Percentiles rank a stretch among this genome's conserved stretches.
phyloP scores from a whole-genome alignment of 2,113 vertebrate species.

The Erinaceus europaeus region DNA sequence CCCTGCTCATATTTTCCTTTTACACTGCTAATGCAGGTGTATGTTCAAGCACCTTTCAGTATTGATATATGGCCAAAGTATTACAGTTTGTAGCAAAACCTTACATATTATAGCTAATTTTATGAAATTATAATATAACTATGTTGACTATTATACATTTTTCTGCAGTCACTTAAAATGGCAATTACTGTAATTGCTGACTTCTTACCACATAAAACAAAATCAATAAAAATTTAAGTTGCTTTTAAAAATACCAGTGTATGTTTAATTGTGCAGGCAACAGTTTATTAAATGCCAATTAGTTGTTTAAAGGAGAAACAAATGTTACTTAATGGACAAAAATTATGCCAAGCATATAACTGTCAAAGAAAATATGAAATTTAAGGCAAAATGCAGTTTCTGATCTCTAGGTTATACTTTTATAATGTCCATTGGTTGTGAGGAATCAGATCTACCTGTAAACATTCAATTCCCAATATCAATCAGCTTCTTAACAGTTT shows the following conservation, averaged over 20 bases:
- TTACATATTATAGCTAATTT: slow-evolving; percentile 47
- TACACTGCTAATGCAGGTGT: slow-evolving; percentile 26
- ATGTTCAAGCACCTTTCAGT: background rate
- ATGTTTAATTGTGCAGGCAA: background rate
- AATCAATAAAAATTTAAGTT: slow-evolving; percentile 80
- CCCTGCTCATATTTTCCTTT: too few species aligned
- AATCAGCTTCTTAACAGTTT: background rate
- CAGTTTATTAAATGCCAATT: background rate
- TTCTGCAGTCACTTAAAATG: slow-evolving; percentile 69
- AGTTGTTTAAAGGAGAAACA: background rate
- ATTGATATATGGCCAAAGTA: slow-evolving; percentile 13
- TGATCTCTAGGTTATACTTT: background rate
- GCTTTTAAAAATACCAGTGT: slow-evolving; percentile 35
- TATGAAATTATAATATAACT: slow-evolving; percentile 68
- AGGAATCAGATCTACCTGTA: background rate
- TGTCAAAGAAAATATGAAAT: slow-evolving; percentile 8
- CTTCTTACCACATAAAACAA: slow-evolving; percentile 66
- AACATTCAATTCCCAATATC: background rate
- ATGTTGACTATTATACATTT: slow-evolving; percentile 76
- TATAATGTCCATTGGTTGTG: background rate
- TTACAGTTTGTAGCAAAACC: slow-evolving; percentile 43
- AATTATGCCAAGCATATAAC: slow-evolving; percentile 3
- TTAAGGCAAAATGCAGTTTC: slow-evolving; percentile 25
- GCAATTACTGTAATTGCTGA: slow-evolving; percentile 54
- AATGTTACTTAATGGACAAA: background rate